Evolutionary conservation across 2,888 invertebrate species (phyloP).

Genomic region (Thecophora atra): DNA sequence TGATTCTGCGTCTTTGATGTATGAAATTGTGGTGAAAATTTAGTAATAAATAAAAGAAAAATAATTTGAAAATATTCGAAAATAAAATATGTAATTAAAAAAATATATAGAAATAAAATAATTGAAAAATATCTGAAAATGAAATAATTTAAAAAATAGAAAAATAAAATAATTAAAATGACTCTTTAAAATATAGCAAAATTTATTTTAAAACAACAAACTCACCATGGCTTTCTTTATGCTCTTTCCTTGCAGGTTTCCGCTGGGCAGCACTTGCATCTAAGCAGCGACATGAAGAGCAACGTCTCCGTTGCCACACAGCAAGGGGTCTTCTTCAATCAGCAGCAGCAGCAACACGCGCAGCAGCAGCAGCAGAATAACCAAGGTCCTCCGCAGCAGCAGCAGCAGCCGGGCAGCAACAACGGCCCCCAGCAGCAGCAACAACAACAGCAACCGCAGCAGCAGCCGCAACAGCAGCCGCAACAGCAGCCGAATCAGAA

Average conservation of each 20-base stretch:
- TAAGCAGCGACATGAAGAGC: slow-evolving; percentile 76
- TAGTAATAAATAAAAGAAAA: too few relatives aligned
- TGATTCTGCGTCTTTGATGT: neutral
- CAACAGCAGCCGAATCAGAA: slow-evolving; percentile 63
- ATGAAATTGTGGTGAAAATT: too few relatives aligned
- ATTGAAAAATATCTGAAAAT: neutral
- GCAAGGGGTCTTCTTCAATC: slow-evolving; percentile 81
- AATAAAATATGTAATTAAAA: too few relatives aligned
- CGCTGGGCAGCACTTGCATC: slow-evolving; percentile 85
- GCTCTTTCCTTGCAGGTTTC: slow-evolving; percentile 73
- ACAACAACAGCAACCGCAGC: slow-evolving; percentile 44
- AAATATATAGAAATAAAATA: neutral
- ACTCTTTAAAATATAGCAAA: neutral
- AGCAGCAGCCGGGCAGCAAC: slow-evolving; percentile 49
- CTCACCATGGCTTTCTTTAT: too few relatives aligned
- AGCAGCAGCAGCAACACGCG: slow-evolving; percentile 63
- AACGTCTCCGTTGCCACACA: slow-evolving; percentile 85
- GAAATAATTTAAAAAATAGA: too few relatives aligned
- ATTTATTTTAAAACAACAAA: too few relatives aligned
- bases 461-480: slow-evolving; percentile 38
- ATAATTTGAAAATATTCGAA: too few relatives aligned
- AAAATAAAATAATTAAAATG: too few relatives aligned
- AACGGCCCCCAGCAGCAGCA: slow-evolving; percentile 49
- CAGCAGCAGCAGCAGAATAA: slow-evolving; percentile 68
- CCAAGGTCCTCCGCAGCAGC: slow-evolving; percentile 64